phyloP scores from a whole-genome alignment of 1,140 invertebrate species.

The Drosophila sulfurigaster region DNA sequence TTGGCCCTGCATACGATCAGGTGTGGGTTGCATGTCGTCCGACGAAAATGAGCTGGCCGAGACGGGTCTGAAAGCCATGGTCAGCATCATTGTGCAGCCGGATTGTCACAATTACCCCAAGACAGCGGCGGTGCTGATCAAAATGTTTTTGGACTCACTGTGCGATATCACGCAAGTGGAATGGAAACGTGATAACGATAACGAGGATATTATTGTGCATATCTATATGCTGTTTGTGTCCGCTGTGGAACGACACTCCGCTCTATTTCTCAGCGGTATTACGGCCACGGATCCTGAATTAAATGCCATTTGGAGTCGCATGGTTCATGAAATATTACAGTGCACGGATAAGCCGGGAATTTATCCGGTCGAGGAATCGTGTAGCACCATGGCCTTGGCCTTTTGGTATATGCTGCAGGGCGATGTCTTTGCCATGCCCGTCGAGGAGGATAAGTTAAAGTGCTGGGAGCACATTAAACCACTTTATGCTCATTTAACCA shows the following conservation, averaged over 20 bases:
- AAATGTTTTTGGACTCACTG: conserved; percentile 81
- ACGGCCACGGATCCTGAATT: conserved; percentile 83
- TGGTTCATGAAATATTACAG: conserved; percentile 87
- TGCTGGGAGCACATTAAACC: conserved; percentile 82
- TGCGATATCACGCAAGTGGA: conserved; percentile 77
- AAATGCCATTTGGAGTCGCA: conserved; percentile 81
- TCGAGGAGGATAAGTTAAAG: conserved; percentile 67
- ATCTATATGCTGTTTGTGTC: conserved; percentile 88
- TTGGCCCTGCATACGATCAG: conserved; percentile 74
- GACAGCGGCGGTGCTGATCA: conserved; percentile 86
- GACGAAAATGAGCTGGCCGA: conserved; percentile 87
- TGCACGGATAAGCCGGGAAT: conserved; percentile 92
- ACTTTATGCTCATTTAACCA: conserved; percentile 79
- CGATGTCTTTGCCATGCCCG: conserved; percentile 77
- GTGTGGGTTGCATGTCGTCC: conserved; percentile 85
- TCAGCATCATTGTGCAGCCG: conserved; percentile 87
- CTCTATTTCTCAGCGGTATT: conserved; percentile 87
- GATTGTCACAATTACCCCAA: conserved; percentile 86
- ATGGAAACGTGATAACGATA: conserved; percentile 83
- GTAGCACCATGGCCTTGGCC: conserved; percentile 93
- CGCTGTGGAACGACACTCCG: conserved; percentile 89
- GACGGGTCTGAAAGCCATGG: conserved; percentile 87
- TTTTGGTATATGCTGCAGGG: conserved; percentile 96
- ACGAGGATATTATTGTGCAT: conserved; percentile 86
- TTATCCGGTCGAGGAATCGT: conserved; percentile 93